These are phyloP conservation scores for Adelognathus sp. DNA, from an alignment of 2,888 invertebrate species.

Conservation along the genomic window DNA sequence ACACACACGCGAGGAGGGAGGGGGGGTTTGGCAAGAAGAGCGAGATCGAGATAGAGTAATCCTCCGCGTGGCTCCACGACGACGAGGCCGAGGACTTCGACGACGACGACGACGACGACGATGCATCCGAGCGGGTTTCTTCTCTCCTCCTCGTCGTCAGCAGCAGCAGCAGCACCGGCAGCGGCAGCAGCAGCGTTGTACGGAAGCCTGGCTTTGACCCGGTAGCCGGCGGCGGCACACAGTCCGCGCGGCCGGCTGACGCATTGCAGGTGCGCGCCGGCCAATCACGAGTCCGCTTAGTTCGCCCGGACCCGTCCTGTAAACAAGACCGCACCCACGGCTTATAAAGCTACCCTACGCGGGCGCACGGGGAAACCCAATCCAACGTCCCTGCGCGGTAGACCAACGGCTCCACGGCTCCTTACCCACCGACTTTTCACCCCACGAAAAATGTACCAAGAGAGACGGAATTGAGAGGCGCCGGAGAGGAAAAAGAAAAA, in stretches of 20 bases:
- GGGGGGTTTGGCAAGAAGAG: not conserved
- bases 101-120: constrained; percentile 12
- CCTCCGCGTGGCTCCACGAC: not conserved
- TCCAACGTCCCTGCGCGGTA: constrained; percentile 59
- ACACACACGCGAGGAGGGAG: not conserved
- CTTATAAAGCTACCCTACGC: constrained; percentile 86
- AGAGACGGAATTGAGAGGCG: too few species aligned
- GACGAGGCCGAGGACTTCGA: not conserved
- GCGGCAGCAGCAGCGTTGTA: constrained; percentile 35
- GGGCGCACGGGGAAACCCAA: constrained; percentile 84
- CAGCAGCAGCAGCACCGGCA: too few species aligned
- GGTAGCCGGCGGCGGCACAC: constrained; percentile 82
- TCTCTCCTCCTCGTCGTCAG: too few species aligned
- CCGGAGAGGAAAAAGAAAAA: too few species aligned
- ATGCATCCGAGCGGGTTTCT: constrained; percentile 34
- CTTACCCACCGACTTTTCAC: constrained; percentile 57
- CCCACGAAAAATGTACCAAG: constrained; percentile 37
- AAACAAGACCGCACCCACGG: constrained; percentile 85
- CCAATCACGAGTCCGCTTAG: constrained; percentile 87
- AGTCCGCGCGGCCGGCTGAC: constrained; percentile 84
- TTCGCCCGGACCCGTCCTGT: constrained; percentile 84
- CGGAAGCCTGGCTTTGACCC: constrained; percentile 76
- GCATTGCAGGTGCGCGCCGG: constrained; percentile 92
- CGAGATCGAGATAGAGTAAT: too few species aligned
- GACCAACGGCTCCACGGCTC: too few species aligned